phyloP scores from a whole-genome alignment of 2,888 invertebrate genomes.

The Lycophotia porphyrea region DNA sequence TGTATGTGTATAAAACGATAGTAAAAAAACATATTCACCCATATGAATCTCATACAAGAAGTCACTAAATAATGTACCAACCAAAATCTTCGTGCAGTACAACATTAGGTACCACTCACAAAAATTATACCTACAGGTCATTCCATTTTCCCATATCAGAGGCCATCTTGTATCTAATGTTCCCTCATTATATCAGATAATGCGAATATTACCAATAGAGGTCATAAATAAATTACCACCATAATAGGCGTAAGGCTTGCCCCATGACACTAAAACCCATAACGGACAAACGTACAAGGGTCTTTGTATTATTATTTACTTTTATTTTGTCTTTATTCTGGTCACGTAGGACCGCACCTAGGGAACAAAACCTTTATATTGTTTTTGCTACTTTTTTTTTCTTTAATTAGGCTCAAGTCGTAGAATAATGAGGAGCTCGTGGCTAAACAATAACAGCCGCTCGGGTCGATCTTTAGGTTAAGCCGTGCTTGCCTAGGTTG shows the following conservation, averaged over 20 bases:
- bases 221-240: constrained; percentile 56
- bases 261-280: constrained; percentile 42
- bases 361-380: constrained; percentile 75
- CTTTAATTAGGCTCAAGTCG: constrained; percentile 78
- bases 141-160: constrained; percentile 2
- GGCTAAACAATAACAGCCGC: too few relatives aligned
- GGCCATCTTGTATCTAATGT: constrained; percentile 41
- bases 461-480: too few relatives aligned
- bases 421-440: constrained; percentile 74
- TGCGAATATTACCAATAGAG: constrained; percentile 41
- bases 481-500: too few relatives aligned
- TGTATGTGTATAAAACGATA: too few relatives aligned
- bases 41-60: neutral
- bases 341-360: constrained; percentile 77
- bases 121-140: neutral
- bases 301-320: constrained; percentile 62
- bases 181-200: constrained; percentile 39
- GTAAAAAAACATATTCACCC: neutral
- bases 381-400: constrained; percentile 76
- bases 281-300: constrained; percentile 58
- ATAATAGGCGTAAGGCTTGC: constrained; percentile 14
- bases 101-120: neutral
- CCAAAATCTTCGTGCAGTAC: neutral
- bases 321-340: constrained; percentile 70
- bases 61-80: neutral